Evolutionary conservation across 2,113 vertebrate species (phyloP).

Genomic region (Cavia aperea): DNA sequence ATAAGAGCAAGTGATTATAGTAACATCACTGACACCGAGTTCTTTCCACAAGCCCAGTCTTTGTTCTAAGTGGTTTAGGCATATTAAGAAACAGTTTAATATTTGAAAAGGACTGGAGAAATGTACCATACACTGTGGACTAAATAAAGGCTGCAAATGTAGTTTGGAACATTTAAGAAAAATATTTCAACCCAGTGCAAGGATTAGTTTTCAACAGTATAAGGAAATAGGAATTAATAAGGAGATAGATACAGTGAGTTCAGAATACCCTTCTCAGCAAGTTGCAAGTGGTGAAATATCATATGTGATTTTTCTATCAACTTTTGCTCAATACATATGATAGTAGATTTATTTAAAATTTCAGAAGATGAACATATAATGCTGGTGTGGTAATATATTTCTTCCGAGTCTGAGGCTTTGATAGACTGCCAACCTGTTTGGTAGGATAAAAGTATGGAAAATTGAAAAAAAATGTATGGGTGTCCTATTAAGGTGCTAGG

Average conservation of each 20-base stretch:
- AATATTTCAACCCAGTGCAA: not conserved
- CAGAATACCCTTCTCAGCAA: not conserved
- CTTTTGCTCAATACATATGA: not conserved
- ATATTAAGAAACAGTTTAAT: not conserved
- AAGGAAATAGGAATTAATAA: not conserved
- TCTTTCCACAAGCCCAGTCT: not conserved
- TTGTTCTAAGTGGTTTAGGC: not conserved
- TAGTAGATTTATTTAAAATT: not conserved
- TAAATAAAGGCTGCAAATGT: not conserved
- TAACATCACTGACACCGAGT: not conserved
- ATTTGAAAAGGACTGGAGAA: not conserved
- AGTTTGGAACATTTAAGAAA: not conserved
- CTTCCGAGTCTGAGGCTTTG: not conserved
- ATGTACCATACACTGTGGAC: not conserved
- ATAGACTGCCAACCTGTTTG: not conserved
- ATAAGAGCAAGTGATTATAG: not conserved
- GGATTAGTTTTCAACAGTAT: not conserved
- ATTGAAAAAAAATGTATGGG: not conserved
- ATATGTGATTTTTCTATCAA: not conserved
- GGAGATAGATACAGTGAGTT: not conserved
- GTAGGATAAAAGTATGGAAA: not conserved
- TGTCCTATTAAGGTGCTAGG: not conserved
- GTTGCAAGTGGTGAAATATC: not conserved
- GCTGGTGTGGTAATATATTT: not conserved
- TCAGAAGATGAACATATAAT: not conserved